Conservation (phyloP, 1,140 invertebrate species). For the Bilobella aurantiaca region DNA sequence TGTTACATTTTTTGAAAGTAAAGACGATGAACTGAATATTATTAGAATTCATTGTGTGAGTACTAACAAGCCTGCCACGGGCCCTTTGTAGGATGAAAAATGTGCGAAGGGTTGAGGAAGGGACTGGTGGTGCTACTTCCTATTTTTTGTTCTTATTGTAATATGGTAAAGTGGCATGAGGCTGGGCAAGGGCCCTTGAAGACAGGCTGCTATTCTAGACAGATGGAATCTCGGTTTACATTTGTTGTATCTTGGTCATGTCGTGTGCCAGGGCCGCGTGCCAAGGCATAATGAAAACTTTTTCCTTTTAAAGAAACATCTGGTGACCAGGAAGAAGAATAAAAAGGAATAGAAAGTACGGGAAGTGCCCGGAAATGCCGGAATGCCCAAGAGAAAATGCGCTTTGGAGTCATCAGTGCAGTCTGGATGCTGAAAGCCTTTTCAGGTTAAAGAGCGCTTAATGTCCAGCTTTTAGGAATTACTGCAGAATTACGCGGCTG, state of each 20-base stretch:
- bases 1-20: too few species aligned
- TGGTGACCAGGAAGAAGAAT: constrained; percentile 1
- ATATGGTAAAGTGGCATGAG: not conserved
- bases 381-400: not conserved
- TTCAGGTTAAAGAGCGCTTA: too few species aligned
- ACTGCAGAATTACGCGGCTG: too few species aligned
- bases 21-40: too few species aligned
- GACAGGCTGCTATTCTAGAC: not conserved
- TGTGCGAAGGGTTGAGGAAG: too few species aligned
- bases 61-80: too few species aligned
- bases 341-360: not conserved
- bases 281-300: not conserved
- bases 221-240: constrained; percentile 6
- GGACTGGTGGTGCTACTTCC: too few species aligned
- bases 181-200: not conserved
- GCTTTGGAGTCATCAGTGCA: not conserved
- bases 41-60: too few species aligned
- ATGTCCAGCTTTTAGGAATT: too few species aligned
- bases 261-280: constrained; percentile 8
- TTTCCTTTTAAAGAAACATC: not conserved
- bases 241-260: not conserved
- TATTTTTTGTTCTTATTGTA: not conserved
- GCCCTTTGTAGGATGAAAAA: too few species aligned
- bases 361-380: constrained; percentile 7
- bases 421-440: too few species aligned